Conservation (phyloP, 2,113 vertebrate species). For the Corythoichthys haematopterus region DNA sequence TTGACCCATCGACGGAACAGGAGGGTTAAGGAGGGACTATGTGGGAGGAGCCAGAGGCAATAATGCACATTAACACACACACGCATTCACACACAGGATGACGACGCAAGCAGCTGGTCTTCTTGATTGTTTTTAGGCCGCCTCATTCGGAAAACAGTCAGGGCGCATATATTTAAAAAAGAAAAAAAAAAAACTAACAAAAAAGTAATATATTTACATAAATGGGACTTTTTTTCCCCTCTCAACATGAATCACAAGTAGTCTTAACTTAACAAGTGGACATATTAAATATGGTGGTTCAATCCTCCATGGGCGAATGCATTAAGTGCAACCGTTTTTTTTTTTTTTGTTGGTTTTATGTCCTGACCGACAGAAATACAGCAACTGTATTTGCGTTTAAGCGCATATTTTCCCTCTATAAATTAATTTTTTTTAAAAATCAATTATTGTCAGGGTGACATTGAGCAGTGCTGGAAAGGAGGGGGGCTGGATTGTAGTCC, state of each 20-base stretch:
- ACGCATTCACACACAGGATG: slow-evolving; percentile 42
- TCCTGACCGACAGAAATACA: slow-evolving; percentile 56
- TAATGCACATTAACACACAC: slow-evolving; percentile 43
- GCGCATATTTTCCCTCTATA: slow-evolving; percentile 49
- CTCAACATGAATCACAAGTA: slow-evolving; percentile 69
- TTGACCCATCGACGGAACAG: neutral
- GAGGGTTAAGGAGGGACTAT: neutral
- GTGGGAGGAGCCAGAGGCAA: slow-evolving; percentile 24
- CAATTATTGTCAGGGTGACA: slow-evolving; percentile 75
- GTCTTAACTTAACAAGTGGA: slow-evolving; percentile 57
- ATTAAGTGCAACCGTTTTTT: slow-evolving; percentile 63
- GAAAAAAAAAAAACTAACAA: slow-evolving; percentile 16
- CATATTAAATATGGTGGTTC: slow-evolving; percentile 67
- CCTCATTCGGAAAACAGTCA: slow-evolving; percentile 42
- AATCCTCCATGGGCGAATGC: slow-evolving; percentile 62
- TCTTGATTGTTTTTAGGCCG: slow-evolving; percentile 66
- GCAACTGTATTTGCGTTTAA: slow-evolving; percentile 57
- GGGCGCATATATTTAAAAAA: slow-evolving; percentile 57
- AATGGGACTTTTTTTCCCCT: slow-evolving; percentile 64
- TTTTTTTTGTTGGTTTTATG: slow-evolving; percentile 41
- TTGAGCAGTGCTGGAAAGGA: slow-evolving; percentile 70
- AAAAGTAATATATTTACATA: slow-evolving; percentile 69
- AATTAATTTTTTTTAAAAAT: slow-evolving; percentile 67
- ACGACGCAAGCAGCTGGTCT: slow-evolving; percentile 62
- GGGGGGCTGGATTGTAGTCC: slow-evolving; percentile 65